Evolutionary conservation across 2,797 vertebrate species (phyloP).

Genomic region (Amphiprion clarkii): DNA sequence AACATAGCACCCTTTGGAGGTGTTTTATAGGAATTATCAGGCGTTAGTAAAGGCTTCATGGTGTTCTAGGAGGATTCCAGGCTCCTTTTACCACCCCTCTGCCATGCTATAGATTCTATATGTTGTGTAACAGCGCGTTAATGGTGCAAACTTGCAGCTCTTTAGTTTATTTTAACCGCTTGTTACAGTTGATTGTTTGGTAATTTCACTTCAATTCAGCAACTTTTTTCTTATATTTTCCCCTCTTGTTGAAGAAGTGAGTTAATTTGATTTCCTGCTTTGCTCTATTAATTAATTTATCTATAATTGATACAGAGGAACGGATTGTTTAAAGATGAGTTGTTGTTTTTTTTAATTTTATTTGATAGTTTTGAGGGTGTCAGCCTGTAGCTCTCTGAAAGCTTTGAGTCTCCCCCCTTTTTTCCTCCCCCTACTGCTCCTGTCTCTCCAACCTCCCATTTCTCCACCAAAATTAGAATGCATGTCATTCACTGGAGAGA

Average conservation of each 20-base stretch:
- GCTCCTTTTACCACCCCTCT: slow-evolving; percentile 16
- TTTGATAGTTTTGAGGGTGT: slow-evolving; percentile 36
- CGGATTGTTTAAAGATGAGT: background rate
- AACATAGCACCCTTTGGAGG: slow-evolving; percentile 26
- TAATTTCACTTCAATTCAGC: background rate
- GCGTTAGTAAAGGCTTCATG: slow-evolving; percentile 11
- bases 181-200: background rate
- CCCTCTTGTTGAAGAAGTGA: background rate
- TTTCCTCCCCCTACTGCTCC: background rate
- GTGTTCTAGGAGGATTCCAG: slow-evolving; percentile 38
- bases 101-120: slow-evolving; percentile 63
- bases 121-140: slow-evolving; percentile 72
- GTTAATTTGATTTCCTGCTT: background rate
- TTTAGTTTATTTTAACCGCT: slow-evolving; percentile 2
- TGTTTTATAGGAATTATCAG: slow-evolving; percentile 24
- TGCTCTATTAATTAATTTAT: background rate
- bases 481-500: slow-evolving; percentile 82
- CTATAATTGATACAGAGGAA: too few relatives aligned
- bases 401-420: slow-evolving; percentile 17
- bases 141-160: slow-evolving; percentile 54
- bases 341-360: background rate
- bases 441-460: slow-evolving; percentile 68
- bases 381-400: slow-evolving; percentile 41
- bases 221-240: slow-evolving; percentile 50
- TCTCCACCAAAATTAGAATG: slow-evolving; percentile 81